Percentiles rank a stretch among this genome's conserved stretches.
Conservation (phyloP, 1,140 invertebrate genomes). For the Sitodiplosis mosellana region DNA sequence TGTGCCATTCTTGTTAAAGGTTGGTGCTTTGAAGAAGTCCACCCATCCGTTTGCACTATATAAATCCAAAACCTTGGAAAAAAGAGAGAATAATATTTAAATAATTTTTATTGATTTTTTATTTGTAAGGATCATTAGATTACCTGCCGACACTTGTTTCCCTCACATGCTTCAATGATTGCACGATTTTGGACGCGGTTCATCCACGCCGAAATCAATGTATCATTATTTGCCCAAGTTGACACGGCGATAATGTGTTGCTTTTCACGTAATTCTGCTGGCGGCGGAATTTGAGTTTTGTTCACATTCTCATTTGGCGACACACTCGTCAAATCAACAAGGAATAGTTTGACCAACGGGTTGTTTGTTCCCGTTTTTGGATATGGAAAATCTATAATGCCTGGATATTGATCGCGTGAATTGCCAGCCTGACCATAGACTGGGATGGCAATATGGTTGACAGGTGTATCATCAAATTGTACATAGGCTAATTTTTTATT, state of each 20-base stretch:
- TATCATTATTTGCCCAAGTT: conserved; percentile 38
- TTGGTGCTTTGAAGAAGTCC: conserved; percentile 36
- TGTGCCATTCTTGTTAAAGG: conserved; percentile 35
- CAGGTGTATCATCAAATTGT: conserved; percentile 61
- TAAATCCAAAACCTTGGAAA: conserved; percentile 11
- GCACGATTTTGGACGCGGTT: conserved; percentile 65
- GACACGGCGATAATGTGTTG: conserved; percentile 23
- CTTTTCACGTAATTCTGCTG: conserved; percentile 14
- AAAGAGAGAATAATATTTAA: too few species aligned
- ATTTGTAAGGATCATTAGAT: neutral
- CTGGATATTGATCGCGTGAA: conserved; percentile 45
- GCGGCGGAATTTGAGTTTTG: conserved; percentile 15
- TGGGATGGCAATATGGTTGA: conserved; percentile 41
- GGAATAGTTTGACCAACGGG: conserved; percentile 25
- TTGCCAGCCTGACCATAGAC: conserved; percentile 47
- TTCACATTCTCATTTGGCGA: conserved; percentile 7
- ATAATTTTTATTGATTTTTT: too few species aligned
- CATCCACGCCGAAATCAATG: conserved; percentile 60
- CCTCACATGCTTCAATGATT: conserved; percentile 16
- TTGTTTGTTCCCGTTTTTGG: conserved; percentile 48
- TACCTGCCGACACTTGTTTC: conserved; percentile 6
- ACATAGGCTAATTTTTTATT: conserved; percentile 66
- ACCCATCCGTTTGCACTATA: conserved; percentile 42
- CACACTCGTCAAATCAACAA: conserved; percentile 3
- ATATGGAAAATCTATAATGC: conserved; percentile 52